Percentiles rank a stretch among this genome's conserved stretches.
phyloP scores from a whole-genome alignment of 2,113 vertebrate genomes.

The Pristiophorus japonicus region DNA sequence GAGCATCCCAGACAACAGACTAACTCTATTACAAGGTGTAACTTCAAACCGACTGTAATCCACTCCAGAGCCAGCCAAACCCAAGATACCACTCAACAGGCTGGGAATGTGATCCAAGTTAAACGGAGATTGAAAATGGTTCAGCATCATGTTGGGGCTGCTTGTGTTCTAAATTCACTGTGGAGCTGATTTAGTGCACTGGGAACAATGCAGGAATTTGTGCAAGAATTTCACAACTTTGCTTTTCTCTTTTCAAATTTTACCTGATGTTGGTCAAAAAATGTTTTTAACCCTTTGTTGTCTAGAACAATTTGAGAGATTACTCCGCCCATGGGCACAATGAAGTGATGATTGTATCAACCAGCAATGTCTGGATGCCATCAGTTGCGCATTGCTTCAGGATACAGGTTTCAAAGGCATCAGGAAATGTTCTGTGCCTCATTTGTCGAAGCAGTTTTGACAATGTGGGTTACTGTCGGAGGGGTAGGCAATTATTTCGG shows the following conservation, averaged over 20 bases:
- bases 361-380: background rate
- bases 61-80: background rate
- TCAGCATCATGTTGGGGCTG: background rate
- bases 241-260: background rate
- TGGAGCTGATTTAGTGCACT: background rate
- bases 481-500: too few species aligned
- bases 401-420: background rate
- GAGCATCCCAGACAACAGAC: background rate
- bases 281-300: background rate
- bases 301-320: background rate
- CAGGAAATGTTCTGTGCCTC: background rate
- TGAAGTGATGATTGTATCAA: background rate
- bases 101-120: background rate
- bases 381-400: background rate
- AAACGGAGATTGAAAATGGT: background rate
- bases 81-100: background rate
- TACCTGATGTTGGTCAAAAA: background rate
- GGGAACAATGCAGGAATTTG: background rate
- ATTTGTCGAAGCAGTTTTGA: background rate
- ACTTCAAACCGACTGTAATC: background rate
- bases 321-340: background rate
- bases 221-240: background rate
- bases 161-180: background rate
- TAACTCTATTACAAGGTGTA: background rate
- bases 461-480: background rate